Evolutionary conservation across 2,113 vertebrate species (phyloP).

Genomic region (Dasyprocta punctata): DNA sequence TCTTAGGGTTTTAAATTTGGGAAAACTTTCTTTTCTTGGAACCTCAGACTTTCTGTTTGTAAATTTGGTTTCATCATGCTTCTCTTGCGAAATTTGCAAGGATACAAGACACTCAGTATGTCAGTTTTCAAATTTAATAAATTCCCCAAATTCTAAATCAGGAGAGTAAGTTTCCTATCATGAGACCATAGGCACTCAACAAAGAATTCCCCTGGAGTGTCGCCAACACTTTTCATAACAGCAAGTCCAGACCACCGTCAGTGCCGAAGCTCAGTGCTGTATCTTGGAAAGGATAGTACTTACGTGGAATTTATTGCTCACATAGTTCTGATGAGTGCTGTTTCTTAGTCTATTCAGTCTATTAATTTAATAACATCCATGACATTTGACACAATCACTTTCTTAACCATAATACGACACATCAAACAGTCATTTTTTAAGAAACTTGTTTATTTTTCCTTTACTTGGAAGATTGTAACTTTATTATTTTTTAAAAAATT

Average conservation of each 20-base stretch:
- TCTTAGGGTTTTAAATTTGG: neutral
- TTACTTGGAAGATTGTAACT: neutral
- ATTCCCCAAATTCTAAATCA: neutral
- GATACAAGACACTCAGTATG: neutral
- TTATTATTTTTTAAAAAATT: neutral
- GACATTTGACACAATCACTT: neutral
- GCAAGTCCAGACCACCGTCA: neutral
- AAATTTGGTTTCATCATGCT: neutral
- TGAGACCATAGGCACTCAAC: neutral
- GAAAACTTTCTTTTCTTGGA: neutral
- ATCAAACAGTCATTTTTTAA: neutral
- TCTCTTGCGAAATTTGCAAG: neutral
- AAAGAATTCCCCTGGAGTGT: neutral
- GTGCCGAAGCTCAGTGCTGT: neutral
- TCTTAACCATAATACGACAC: neutral
- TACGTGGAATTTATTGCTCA: neutral
- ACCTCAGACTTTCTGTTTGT: neutral
- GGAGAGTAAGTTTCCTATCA: neutral
- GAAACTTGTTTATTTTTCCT: neutral
- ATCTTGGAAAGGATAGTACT: neutral
- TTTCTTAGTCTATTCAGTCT: neutral
- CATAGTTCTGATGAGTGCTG: neutral
- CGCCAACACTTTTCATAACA: neutral
- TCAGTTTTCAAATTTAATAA: constrained; percentile 7
- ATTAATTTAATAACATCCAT: neutral